Evolutionary conservation across 2,113 vertebrate species (phyloP), one percentile per base, ranked within the genome.

Genomic region (Strix uralensis): DNA sequence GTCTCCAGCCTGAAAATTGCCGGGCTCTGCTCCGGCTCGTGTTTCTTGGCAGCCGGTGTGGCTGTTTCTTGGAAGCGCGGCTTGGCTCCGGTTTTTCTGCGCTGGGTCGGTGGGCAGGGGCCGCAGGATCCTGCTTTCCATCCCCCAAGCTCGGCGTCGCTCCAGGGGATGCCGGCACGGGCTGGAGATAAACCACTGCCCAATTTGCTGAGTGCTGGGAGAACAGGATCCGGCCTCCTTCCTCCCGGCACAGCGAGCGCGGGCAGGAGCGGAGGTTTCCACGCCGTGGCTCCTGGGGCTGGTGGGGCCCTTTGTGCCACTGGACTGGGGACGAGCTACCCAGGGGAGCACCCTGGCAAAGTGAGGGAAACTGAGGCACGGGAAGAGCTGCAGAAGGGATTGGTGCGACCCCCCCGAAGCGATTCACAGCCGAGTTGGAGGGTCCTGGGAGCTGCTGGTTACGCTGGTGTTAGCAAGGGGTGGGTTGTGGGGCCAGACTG

Each of bases 51-150:
- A 92, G 72, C 51, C 21, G 7, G 19, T 3, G 2, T 5, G 17
- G 80, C 91, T 81, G 88, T 86, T 94, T 96, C 92, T 95, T 95
- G 96, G 95, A 94, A 96, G 91, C 26, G 0, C 67, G 10, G 22
- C 63, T 51, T 4, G 84, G 65, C 92, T 94, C 82, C 2, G 58
- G 77, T 85, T 96, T 96, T 96, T 94, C 94, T 80, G 1, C 67
- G 87, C 88, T 20, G 92, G 85, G 73, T 30, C 5, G 81, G 91
- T 55, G 92, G 92, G 92, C 52, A 71, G 91, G 73, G 82, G 91
- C 71, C 15, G 3, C 51, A 0, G 81, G 81, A 93, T 73, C 40
- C 57, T 42, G 93, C 32, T 79, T 90, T 92, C 96, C 96, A 96
- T 92, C 93, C 93, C 81, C 91, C 88, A 18, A 18, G 74, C 91